Evolutionary conservation across 1,140 invertebrate species (phyloP).

Genomic region (Cotesia chilonis): DNA sequence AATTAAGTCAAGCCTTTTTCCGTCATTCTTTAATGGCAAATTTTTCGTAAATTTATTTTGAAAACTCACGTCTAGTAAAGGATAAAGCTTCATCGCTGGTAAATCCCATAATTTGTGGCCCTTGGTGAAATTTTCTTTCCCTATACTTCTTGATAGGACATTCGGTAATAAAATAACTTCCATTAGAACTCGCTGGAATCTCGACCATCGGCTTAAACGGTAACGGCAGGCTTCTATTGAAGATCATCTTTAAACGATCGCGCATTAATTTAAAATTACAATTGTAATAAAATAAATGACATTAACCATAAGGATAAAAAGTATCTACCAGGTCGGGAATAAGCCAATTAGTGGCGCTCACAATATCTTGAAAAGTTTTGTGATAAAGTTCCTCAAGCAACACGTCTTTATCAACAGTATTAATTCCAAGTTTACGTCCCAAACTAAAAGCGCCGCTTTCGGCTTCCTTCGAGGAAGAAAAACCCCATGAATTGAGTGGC

Average conservation of each 20-base stretch:
- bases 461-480: conserved; percentile 65
- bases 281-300: not conserved
- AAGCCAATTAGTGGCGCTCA: not conserved
- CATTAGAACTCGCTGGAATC: conserved; percentile 44
- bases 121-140: conserved; percentile 63
- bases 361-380: conserved; percentile 5
- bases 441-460: conserved; percentile 60
- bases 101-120: conserved; percentile 68
- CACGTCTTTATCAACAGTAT: not conserved
- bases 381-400: conserved; percentile 30
- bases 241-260: not conserved
- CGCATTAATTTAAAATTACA: no score
- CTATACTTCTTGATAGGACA: conserved; percentile 65
- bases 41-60: not conserved
- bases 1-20: no score
- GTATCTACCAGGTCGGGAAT: not conserved
- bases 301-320: not conserved
- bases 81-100: conserved; percentile 69
- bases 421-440: conserved; percentile 57
- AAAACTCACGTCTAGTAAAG: conserved; percentile 62
- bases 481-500: conserved; percentile 73
- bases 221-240: conserved; percentile 33
- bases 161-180: conserved; percentile 63
- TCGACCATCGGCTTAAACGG: conserved; percentile 57
- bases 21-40: not conserved